Evolutionary conservation across 2,888 invertebrate genomes (phyloP).

Genomic region (Cephus pulcher): DNA sequence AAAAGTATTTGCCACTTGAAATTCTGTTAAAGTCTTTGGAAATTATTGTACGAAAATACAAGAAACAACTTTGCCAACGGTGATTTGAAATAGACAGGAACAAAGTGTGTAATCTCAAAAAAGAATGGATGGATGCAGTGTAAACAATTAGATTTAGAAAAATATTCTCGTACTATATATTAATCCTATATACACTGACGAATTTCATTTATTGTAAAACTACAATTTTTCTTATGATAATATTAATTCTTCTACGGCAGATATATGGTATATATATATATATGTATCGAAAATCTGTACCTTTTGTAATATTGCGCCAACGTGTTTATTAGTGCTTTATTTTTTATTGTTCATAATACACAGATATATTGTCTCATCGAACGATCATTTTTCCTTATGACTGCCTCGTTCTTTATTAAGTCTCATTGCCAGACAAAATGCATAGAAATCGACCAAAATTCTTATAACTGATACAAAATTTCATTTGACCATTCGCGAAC

Average conservation of each 20-base stretch:
- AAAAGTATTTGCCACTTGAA: neutral
- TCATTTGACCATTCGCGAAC: constrained; percentile 1
- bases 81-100: neutral
- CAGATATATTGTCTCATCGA: neutral
- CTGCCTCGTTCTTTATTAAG: neutral
- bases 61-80: neutral
- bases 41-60: neutral
- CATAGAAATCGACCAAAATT: neutral
- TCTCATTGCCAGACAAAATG: neutral
- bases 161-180: constrained; percentile 3
- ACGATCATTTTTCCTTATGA: neutral
- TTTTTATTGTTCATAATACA: neutral
- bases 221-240: neutral
- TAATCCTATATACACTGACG: neutral
- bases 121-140: constrained; percentile 22
- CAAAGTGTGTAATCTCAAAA: neutral
- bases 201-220: constrained; percentile 2
- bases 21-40: neutral
- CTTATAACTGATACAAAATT: neutral
- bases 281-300: neutral
- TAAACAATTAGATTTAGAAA: constrained; percentile 18
- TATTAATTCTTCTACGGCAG: neutral
- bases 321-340: neutral
- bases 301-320: neutral
- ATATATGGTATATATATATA: neutral